These are phyloP conservation scores for Caracal caracal DNA, from an alignment of 2,113 vertebrate genomes.

Conservation along the genomic window DNA sequence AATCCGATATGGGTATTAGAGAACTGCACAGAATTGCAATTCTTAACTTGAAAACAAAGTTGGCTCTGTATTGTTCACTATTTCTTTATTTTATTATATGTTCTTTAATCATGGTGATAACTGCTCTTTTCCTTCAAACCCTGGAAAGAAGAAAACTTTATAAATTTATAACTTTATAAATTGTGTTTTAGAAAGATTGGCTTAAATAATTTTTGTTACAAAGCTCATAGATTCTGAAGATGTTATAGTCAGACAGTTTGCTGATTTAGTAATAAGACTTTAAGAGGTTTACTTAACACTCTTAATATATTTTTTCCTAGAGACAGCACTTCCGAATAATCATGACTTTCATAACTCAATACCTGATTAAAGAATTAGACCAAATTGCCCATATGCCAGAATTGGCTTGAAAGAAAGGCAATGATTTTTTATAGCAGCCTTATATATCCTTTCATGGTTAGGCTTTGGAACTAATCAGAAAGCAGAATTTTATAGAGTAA, in stretches of 20 bases:
- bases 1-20: slow-evolving; percentile 59
- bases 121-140: background rate
- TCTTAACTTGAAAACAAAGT: slow-evolving; percentile 13
- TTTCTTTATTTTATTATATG: slow-evolving; percentile 39
- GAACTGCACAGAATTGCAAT: background rate
- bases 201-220: slow-evolving; percentile 40
- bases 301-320: background rate
- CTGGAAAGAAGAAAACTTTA: background rate
- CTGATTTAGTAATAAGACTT: background rate
- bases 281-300: background rate
- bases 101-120: background rate
- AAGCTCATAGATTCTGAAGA: background rate
- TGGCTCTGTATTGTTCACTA: slow-evolving; percentile 27
- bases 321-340: background rate
- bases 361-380: background rate
- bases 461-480: slow-evolving; percentile 2
- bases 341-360: background rate
- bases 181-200: background rate
- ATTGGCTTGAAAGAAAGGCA: background rate
- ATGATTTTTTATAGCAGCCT: background rate
- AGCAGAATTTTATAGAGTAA: background rate
- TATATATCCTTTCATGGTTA: background rate
- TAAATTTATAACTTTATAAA: slow-evolving; percentile 41
- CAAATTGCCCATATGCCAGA: background rate
- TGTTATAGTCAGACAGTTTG: background rate